Conservation (phyloP, 2,888 invertebrate genomes). For the Sminthurides aquaticus region DNA sequence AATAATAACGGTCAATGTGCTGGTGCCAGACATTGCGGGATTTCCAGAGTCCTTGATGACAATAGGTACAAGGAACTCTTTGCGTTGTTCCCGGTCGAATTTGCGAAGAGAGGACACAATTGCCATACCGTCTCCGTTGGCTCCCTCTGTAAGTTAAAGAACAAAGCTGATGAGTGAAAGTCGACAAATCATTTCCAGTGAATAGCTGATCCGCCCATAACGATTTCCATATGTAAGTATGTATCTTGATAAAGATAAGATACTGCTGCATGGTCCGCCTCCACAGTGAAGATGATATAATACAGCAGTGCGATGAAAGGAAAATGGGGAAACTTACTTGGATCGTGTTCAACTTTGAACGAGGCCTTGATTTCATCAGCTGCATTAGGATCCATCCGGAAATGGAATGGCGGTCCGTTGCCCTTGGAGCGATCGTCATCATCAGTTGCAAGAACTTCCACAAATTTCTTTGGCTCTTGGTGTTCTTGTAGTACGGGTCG, state of each 20-base stretch:
- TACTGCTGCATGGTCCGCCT: too few relatives aligned
- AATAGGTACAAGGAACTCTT: slow-evolving; percentile 93
- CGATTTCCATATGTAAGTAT: too few relatives aligned
- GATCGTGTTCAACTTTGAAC: slow-evolving; percentile 94
- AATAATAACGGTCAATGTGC: slow-evolving; percentile 90
- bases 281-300: too few relatives aligned
- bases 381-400: slow-evolving; percentile 85
- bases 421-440: slow-evolving; percentile 89
- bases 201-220: too few relatives aligned
- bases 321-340: slow-evolving; percentile 63
- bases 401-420: slow-evolving; percentile 94
- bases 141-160: slow-evolving; percentile 63
- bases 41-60: slow-evolving; percentile 95
- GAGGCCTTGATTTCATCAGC: slow-evolving; percentile 88
- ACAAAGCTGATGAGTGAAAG: not conserved
- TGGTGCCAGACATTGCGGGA: slow-evolving; percentile 93
- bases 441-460: slow-evolving; percentile 86
- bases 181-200: too few relatives aligned
- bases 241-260: too few relatives aligned
- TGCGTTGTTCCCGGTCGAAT: slow-evolving; percentile 91
- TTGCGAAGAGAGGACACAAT: slow-evolving; percentile 86
- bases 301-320: too few relatives aligned
- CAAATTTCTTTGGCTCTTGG: slow-evolving; percentile 73
- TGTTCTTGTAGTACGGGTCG: slow-evolving; percentile 89
- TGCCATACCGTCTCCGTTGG: slow-evolving; percentile 95